Conservation (phyloP, 2,888 invertebrate species). For the Macroteleia sp. region DNA sequence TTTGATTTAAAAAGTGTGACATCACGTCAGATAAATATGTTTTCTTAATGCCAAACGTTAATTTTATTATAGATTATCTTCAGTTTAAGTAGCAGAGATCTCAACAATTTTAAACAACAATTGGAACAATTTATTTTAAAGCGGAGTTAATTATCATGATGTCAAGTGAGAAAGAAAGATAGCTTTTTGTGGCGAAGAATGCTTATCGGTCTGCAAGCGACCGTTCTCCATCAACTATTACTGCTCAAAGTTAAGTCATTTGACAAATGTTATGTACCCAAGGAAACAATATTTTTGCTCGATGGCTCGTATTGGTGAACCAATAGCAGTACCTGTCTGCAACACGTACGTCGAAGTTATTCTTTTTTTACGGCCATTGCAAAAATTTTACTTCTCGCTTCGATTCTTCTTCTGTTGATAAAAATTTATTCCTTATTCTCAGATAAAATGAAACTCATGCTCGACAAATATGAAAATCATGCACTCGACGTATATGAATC, state of each 20-base stretch:
- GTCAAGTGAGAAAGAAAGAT: slow-evolving; percentile 36
- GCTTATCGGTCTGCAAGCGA: slow-evolving; percentile 37
- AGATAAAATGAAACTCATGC: slow-evolving; percentile 3
- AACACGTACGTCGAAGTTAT: slow-evolving; percentile 77
- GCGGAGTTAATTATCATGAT: slow-evolving; percentile 30
- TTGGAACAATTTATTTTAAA: slow-evolving; percentile 13
- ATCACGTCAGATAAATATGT: no score
- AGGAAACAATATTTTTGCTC: slow-evolving; percentile 77
- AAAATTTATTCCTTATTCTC: slow-evolving; percentile 10
- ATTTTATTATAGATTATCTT: no score
- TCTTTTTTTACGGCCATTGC: slow-evolving; percentile 70
- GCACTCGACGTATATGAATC: no score
- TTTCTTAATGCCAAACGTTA: no score
- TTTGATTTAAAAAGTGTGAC: no score
- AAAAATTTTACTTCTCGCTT: slow-evolving; percentile 54
- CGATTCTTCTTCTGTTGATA: neutral
- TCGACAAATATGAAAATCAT: neutral
- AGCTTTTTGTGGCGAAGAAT: slow-evolving; percentile 34
- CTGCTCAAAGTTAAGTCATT: slow-evolving; percentile 64
- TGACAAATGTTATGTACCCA: slow-evolving; percentile 79
- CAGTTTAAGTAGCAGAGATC: no score
- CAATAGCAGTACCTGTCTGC: slow-evolving; percentile 73
- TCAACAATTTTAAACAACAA: slow-evolving; percentile 12
- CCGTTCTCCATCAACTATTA: slow-evolving; percentile 40
- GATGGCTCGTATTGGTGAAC: slow-evolving; percentile 69